Evolutionary conservation across 2,113 vertebrate genomes (phyloP).

Genomic region (Columbina picui): DNA sequence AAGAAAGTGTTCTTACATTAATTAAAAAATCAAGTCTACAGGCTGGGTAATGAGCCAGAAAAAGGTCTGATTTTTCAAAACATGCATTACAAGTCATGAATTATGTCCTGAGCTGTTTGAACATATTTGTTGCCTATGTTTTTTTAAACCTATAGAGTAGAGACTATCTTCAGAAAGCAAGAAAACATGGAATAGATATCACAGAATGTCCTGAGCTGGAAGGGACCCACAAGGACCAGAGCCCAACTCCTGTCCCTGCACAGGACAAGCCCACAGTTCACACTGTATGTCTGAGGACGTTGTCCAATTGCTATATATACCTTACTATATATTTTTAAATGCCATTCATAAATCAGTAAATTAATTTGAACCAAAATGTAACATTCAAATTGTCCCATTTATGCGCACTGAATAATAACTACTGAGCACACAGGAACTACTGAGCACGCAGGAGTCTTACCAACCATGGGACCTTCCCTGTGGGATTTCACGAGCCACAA

Average conservation of each 20-base stretch:
- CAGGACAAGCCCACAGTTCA: too few relatives aligned
- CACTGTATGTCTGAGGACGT: too few relatives aligned
- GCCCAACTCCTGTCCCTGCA: too few relatives aligned
- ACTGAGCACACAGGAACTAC: rapidly evolving
- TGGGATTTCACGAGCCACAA: background rate
- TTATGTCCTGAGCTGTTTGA: conserved; percentile 41
- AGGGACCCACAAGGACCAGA: too few relatives aligned
- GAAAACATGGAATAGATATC: background rate
- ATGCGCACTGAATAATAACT: background rate
- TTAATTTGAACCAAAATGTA: background rate
- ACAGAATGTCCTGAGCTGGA: too few relatives aligned
- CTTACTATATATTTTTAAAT: background rate
- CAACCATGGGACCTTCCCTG: background rate
- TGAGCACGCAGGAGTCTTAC: rapidly evolving
- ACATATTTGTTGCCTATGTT: background rate
- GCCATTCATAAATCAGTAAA: background rate
- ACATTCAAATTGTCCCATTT: background rate
- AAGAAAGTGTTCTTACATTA: conserved; percentile 69
- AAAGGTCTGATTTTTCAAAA: conserved; percentile 60
- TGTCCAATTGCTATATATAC: too few relatives aligned
- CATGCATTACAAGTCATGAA: conserved; percentile 43
- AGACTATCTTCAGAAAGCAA: background rate
- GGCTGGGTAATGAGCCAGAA: conserved; percentile 69
- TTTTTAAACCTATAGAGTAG: background rate
- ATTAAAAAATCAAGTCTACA: conserved; percentile 65